Evolutionary conservation across 2,888 invertebrate genomes (phyloP), one percentile per base, ranked within the genome.

Genomic region (Clivina fossor): DNA sequence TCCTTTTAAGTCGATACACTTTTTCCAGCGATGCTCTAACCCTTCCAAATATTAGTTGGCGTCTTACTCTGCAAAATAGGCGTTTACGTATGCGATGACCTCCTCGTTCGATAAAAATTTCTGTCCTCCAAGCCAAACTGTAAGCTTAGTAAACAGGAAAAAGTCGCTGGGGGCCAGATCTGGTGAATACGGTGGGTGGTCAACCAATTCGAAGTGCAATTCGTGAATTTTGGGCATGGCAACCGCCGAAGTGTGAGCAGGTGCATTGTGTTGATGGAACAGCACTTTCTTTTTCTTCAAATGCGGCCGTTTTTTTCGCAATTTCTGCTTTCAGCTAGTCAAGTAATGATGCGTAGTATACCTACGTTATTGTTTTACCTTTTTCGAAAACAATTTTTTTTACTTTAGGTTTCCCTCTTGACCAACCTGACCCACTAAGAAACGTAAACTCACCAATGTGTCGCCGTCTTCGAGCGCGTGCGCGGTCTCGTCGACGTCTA

Each of bases 151-250:
- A 16, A 38, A 15, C 19, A 38, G 9, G 19, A 18, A 38, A 38
- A 18, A 38, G 19, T 38, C 38, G 19, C 18, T 38, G 37, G 37
- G 15, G 38, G 38, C 38, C 18, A 38, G 19, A 38, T 38, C 38
- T 19, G 19, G 38, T 9, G 19, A 38, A 16, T 38, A 38, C 9
- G 38, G 38, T 16, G 38, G 38, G n/a, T 38, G 38, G 9, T 5
- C 1, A 38, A 32, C 1, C 32, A 32, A 32, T 2, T 32, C 32
- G 32, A 13, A 32, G 32, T 2, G 4, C 15, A 32, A 32, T 32
- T 13, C 32, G 13, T 32, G 32, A 26, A 26, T 26, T 26, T 26
- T 26, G 26, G 26, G 7, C 26, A 26, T 26, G 26, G 26, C 26
- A 9, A 26, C 26, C 26, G 5, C 9, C 26, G 26, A 26, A 26